phyloP scores from a whole-genome alignment of 2,113 vertebrate genomes.

The Phaethon lepturus region DNA sequence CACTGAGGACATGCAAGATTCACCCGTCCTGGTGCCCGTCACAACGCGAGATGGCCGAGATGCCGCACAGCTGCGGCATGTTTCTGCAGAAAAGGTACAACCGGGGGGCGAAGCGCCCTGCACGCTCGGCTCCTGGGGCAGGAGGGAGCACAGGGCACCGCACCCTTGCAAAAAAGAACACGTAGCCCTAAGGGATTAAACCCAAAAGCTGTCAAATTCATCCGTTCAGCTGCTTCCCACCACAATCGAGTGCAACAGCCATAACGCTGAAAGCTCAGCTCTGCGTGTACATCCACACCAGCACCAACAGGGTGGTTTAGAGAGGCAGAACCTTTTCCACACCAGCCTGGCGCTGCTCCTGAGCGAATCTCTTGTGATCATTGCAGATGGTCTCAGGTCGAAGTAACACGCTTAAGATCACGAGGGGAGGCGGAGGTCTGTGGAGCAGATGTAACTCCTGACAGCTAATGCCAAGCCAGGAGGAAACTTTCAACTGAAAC shows the following conservation, averaged over 20 bases:
- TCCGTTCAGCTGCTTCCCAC: not conserved
- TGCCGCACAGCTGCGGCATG: not conserved
- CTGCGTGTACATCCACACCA: not conserved
- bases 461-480: not conserved
- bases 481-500: conserved; percentile 35
- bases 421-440: not conserved
- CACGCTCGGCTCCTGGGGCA: not conserved
- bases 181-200: no score
- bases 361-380: not conserved
- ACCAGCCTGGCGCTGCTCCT: not conserved
- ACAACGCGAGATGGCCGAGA: not conserved
- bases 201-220: not conserved
- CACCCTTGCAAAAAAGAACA: no score
- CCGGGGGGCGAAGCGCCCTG: accelerated
- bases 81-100: not conserved
- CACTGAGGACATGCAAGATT: not conserved
- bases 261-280: accelerated
- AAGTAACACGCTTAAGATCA: not conserved
- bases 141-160: not conserved
- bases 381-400: not conserved
- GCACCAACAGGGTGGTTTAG: not conserved
- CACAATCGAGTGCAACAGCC: not conserved
- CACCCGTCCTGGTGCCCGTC: not conserved
- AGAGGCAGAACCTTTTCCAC: not conserved
- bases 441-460: not conserved